phyloP scores from a whole-genome alignment of 64 coral and sea anemone genomes.

The Montipora sp. region DNA sequence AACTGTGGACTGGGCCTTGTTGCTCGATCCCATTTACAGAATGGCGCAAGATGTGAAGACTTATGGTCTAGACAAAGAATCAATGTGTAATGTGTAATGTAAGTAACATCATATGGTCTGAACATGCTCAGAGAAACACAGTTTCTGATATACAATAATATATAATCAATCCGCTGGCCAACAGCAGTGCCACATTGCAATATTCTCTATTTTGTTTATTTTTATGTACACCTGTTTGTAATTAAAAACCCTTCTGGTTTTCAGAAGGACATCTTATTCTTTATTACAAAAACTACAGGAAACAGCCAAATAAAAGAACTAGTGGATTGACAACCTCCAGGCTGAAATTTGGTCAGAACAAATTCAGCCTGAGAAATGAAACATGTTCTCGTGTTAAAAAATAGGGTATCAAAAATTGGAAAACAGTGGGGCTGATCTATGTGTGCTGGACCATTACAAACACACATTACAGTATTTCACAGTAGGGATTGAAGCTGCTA shows the following conservation, averaged over 20 bases:
- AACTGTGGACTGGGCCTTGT: too few species aligned
- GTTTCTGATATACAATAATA: conserved; percentile 14
- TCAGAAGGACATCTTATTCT: neutral
- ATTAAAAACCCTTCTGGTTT: conserved; percentile 6
- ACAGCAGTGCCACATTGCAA: conserved; percentile 10
- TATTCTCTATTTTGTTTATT: conserved; percentile 8
- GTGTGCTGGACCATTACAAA: conserved; percentile 14
- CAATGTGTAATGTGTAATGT: neutral
- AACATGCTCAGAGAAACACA: conserved; percentile 11
- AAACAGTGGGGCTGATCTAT: conserved; percentile 10
- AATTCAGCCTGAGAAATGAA: conserved; percentile 8
- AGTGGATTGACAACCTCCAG: neutral
- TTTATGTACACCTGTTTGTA: conserved; percentile 6
- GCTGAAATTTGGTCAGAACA: conserved; percentile 10
- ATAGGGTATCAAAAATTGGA: neutral
- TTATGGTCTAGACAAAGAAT: neutral
- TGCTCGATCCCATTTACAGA: too few species aligned
- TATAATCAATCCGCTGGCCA: conserved; percentile 6
- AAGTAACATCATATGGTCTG: conserved; percentile 8
- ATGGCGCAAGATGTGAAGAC: too few species aligned
- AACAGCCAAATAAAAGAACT: neutral
- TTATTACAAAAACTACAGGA: neutral
- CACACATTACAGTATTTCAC: conserved; percentile 6
- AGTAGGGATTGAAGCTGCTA: neutral
- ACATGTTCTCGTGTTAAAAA: neutral